These are phyloP conservation scores for Maniola hyperantus DNA, from an alignment of 2,888 invertebrate genomes.

Conservation along the genomic window DNA sequence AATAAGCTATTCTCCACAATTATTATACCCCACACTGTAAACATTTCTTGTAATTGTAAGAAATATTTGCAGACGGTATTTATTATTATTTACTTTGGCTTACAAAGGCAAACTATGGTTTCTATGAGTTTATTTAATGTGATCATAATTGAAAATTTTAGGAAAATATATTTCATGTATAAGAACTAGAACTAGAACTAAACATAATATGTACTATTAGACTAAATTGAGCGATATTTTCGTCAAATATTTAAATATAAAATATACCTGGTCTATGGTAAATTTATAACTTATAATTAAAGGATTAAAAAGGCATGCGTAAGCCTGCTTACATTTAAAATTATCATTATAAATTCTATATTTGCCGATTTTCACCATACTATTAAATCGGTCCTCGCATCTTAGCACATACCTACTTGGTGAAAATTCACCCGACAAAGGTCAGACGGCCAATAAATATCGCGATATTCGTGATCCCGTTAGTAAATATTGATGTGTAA, in stretches of 20 bases:
- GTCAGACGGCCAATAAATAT: neutral
- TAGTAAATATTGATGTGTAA: neutral
- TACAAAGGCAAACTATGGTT: constrained; percentile 9
- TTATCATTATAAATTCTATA: neutral
- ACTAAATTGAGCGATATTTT: constrained; percentile 22
- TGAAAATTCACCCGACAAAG: too few relatives aligned
- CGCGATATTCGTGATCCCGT: neutral
- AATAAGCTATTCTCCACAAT: too few relatives aligned
- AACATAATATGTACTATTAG: neutral
- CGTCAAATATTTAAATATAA: constrained; percentile 8
- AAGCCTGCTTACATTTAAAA: too few relatives aligned
- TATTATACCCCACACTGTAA: too few relatives aligned
- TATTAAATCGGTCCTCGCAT: neutral
- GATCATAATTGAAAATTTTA: neutral
- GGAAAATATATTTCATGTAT: neutral
- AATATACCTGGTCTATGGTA: too few relatives aligned
- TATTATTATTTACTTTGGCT: constrained; percentile 20
- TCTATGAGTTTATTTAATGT: neutral
- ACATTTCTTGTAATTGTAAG: too few relatives aligned
- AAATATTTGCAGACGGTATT: neutral
- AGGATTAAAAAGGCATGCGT: too few relatives aligned
- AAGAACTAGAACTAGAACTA: neutral
- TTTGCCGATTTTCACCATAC: neutral
- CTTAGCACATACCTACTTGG: too few relatives aligned
- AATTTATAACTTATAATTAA: too few relatives aligned